These are phyloP conservation scores for Sipha maydis DNA, from an alignment of 2,888 invertebrate genomes.

Conservation along the genomic window DNA sequence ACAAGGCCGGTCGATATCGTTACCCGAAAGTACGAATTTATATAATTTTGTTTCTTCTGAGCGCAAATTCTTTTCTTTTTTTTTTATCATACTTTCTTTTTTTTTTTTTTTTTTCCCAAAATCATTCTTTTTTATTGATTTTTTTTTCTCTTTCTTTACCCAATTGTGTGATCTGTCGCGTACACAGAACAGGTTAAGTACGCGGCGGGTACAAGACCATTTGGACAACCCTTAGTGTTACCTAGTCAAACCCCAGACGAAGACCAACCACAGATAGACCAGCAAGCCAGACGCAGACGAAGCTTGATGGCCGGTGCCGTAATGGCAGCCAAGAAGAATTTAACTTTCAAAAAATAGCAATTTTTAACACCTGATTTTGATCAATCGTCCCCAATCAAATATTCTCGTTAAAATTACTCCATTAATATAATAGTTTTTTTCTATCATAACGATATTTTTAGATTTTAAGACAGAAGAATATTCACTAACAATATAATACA, in stretches of 20 bases:
- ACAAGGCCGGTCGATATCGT: slow-evolving; percentile 78
- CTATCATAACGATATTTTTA: background rate
- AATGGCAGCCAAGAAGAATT: slow-evolving; percentile 67
- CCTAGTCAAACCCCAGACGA: slow-evolving; percentile 66
- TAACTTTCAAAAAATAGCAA: slow-evolving; percentile 69
- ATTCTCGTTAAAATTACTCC: background rate
- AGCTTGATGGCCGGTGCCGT: slow-evolving; percentile 55
- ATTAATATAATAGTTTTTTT: background rate
- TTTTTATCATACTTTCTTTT: no score
- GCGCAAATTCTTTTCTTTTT: slow-evolving; percentile 65
- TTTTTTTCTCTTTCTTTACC: slow-evolving; percentile 65
- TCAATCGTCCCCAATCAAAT: background rate
- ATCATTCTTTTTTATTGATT: slow-evolving; percentile 9
- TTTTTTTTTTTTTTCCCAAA: slow-evolving; percentile 47
- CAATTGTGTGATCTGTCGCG: slow-evolving; percentile 66
- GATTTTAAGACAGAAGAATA: background rate
- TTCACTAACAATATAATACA: background rate
- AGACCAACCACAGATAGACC: slow-evolving; percentile 63
- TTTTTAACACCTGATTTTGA: background rate
- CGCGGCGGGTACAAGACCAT: slow-evolving; percentile 75
- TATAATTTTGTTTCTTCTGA: slow-evolving; percentile 64
- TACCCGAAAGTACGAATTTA: slow-evolving; percentile 81
- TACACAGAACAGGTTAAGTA: slow-evolving; percentile 67
- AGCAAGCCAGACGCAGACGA: slow-evolving; percentile 46
- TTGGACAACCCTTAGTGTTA: slow-evolving; percentile 81